phyloP scores from a whole-genome alignment of 2,888 invertebrate species.

The Creontiades dilutus region DNA sequence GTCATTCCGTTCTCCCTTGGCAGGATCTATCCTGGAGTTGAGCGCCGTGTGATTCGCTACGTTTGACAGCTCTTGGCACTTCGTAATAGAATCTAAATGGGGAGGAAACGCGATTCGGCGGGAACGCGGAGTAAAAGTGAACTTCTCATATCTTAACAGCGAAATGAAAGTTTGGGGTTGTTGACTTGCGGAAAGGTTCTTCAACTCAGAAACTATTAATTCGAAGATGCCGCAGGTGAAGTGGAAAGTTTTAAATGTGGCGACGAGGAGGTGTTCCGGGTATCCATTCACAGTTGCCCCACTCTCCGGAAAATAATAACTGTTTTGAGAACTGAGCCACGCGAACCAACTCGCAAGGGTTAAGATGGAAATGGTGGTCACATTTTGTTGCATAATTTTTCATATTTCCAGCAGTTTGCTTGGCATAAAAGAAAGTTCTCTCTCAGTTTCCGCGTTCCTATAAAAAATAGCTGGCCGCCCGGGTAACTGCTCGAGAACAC shows the following conservation, averaged over 20 bases:
- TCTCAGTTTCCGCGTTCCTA: not conserved
- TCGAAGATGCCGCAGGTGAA: constrained; percentile 53
- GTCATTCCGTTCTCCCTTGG: not conserved
- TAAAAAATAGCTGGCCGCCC: not conserved
- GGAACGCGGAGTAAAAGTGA: not conserved
- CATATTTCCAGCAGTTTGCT: constrained; percentile 3
- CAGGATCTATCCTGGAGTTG: not conserved
- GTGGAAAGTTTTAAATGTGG: constrained; percentile 38
- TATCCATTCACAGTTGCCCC: not conserved
- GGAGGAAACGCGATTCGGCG: not conserved
- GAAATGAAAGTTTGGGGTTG: not conserved
- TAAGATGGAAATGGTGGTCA: constrained; percentile 47
- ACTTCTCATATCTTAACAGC: constrained; percentile 19
- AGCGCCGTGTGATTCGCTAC: constrained; percentile 26
- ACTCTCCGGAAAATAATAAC: constrained; percentile 60
- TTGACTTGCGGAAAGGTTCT: not conserved
- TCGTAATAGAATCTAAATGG: not conserved
- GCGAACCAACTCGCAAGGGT: not conserved
- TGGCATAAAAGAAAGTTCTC: constrained; percentile 26
- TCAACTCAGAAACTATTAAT: constrained; percentile 29
- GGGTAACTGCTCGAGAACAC: not conserved
- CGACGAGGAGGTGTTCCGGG: not conserved
- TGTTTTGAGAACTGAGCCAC: constrained; percentile 56
- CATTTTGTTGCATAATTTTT: constrained; percentile 58
- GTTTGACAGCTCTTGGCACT: constrained; percentile 28